Conservation (phyloP, 1,140 invertebrate species). For the Papilio helenus region DNA sequence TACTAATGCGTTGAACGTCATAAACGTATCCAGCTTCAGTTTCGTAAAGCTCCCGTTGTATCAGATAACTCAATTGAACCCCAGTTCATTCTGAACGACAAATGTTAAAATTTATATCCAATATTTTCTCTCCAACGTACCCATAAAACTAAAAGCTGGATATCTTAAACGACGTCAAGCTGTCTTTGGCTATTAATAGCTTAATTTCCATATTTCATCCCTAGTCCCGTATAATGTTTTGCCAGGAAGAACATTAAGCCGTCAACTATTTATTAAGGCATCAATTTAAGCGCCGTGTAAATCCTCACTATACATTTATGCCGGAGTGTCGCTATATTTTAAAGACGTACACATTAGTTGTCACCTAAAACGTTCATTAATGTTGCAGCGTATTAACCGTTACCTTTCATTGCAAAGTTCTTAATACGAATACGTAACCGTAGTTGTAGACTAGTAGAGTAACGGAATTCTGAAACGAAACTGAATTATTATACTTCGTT, state of each 20-base stretch:
- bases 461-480: too few species aligned
- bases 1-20: slow-evolving; percentile 60
- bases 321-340: slow-evolving; percentile 38
- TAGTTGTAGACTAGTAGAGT: neutral
- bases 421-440: neutral
- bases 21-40: slow-evolving; percentile 52
- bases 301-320: slow-evolving; percentile 36
- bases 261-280: slow-evolving; percentile 40
- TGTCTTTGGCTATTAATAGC: slow-evolving; percentile 33
- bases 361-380: slow-evolving; percentile 34
- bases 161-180: slow-evolving; percentile 26
- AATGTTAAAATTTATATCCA: slow-evolving; percentile 15
- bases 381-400: slow-evolving; percentile 14
- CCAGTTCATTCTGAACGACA: slow-evolving; percentile 1
- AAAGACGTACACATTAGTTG: slow-evolving; percentile 24
- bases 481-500: too few species aligned
- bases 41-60: slow-evolving; percentile 55
- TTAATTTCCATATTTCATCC: slow-evolving; percentile 39
- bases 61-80: slow-evolving; percentile 53
- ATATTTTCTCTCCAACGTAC: slow-evolving; percentile 29
- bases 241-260: slow-evolving; percentile 34
- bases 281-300: slow-evolving; percentile 42
- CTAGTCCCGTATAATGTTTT: slow-evolving; percentile 40
- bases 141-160: slow-evolving; percentile 26
- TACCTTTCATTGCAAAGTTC: neutral